A percentile compares a stretch with the other conserved stretches of the same genome.
Evolutionary conservation across 2,113 vertebrate genomes (phyloP).

Genomic region (Aspidoscelis tigris): DNA sequence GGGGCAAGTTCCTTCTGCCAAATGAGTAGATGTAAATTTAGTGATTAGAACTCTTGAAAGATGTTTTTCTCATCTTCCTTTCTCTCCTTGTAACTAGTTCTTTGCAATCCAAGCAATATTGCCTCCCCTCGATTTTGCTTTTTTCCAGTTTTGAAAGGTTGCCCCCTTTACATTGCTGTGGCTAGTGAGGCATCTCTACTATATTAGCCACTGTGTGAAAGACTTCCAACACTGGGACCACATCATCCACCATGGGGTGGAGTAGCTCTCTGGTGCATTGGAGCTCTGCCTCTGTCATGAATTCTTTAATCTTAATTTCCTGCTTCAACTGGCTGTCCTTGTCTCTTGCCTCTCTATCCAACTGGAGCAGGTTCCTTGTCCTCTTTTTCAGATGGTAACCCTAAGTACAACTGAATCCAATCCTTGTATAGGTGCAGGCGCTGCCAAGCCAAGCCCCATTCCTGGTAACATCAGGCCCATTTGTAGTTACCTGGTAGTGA

Average conservation of each 20-base stretch:
- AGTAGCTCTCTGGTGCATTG: conserved; percentile 29
- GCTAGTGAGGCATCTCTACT: not conserved
- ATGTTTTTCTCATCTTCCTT: not conserved
- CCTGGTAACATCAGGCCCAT: too few species aligned
- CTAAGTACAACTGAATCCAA: too few species aligned
- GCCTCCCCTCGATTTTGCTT: not conserved
- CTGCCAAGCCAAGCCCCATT: too few species aligned
- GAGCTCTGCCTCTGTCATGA: conserved; percentile 28
- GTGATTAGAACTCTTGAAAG: not conserved
- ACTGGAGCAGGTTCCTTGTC: not conserved
- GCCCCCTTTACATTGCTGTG: not conserved
- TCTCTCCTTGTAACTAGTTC: not conserved
- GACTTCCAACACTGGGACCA: conserved; percentile 14
- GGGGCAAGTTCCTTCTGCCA: not conserved
- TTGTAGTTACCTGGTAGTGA: not conserved
- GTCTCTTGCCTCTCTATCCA: conserved; percentile 27
- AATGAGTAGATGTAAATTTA: not conserved
- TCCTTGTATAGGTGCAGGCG: not conserved
- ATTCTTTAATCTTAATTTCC: conserved; percentile 30
- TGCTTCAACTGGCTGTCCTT: conserved; percentile 18
- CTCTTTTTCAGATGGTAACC: too few species aligned
- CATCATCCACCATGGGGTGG: conserved; percentile 21
- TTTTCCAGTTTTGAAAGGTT: not conserved
- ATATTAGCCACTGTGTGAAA: not conserved
- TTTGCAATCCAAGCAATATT: not conserved